Base-by-base conservation (phyloP, 2,113 vertebrate species). In the Lasiurus cinereus region DNA sequence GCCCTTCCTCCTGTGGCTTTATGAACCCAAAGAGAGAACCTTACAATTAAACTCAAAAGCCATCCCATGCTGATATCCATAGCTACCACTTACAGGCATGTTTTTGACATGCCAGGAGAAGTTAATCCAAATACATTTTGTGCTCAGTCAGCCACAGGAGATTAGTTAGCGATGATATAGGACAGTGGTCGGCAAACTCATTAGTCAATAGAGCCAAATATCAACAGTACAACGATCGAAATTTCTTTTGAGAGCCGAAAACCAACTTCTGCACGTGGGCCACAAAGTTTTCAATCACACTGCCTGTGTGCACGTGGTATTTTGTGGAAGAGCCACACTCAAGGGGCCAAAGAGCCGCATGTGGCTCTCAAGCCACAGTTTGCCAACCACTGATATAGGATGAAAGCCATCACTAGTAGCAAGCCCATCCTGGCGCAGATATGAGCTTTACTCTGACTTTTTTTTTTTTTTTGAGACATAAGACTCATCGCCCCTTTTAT, bases 111-210 rank as follows among this genome's bases (percentile, higher is more conserved):
- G 56, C 33, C 39, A 87, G 88, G 98, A 87, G 89, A 98, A 97
- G 98, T 96, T 97, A 95, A 98, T 99, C 97, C 98, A 98, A 97
- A 97, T 98, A 98, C 97, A 96, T 98, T 98, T 98, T 97, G 98
- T 98, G 98, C 98, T 97, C 90, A 79, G 19, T 97, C 97, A 91
- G 97, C 97, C 97, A 97, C 94, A 90, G 97, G 97, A 98, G 98
- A 98, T 98, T 98, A 96, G 97, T 99, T 98, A 97, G 90, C 96
- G 97, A 91, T 98, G 82, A 62, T 97, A 94, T 43, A 97, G 39
- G 39, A 39, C 39, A 39, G 39, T 39, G 39, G 39, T 39, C 39
- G 39, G 39, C 39, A 39, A 39, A 39, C 39, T 39, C 39, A 39
- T 39, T 39, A 39, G 39, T 39, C 39, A 39, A 39, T 39, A 39